Base-by-base conservation (phyloP, 2,888 invertebrate genomes). In the Beris chalybata region DNA sequence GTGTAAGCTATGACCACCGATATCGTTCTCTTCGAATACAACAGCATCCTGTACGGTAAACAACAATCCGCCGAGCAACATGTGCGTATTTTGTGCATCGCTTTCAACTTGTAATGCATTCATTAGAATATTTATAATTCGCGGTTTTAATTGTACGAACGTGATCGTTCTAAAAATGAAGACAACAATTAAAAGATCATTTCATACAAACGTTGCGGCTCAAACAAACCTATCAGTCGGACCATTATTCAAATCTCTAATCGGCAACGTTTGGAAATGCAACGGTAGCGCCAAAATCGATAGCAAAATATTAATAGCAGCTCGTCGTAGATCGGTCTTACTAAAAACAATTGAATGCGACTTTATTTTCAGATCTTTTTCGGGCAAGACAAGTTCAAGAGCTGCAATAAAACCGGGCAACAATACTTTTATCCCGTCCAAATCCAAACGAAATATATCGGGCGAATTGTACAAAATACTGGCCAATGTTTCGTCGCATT, bases 281-380 rank as follows among this genome's bases (percentile, higher is more conserved):
- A 97, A 85, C 0, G 99, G 98, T 75, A 98, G 85, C 15, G 93
- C 91, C 69, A 98, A 85, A 80, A 98, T 87, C 2, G 97, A 97
- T 71, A 97, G 81, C 29, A 99, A 83, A 63, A 97, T 85, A 75
- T 96, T 92, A 69, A 97, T 95, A 38, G 96, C 94, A 2, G 97
- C 93, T 73, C 93, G 89, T 69, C 98, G 85, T 67, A 99, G 82
- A 75, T 93, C 93, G 2, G 87, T 85, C 78, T 88, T 89, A 70
- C 90, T 89, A 58, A 77, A 77, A 22, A 72, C 68, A 71, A 89
- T 85, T 67, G 83, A 77, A 12, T 85, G 87, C 44, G 87, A 86
- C 74, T 89, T 91, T 54, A 94, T 83, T 78, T 89, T 90, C 7
- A 90, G 82, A 75, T 93, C 92, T 74, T 91, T 90, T 73, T 95